Percentiles rank a stretch among this genome's conserved stretches.
phyloP scores from a whole-genome alignment of 2,797 vertebrate genomes.

The Myripristis murdjan region DNA sequence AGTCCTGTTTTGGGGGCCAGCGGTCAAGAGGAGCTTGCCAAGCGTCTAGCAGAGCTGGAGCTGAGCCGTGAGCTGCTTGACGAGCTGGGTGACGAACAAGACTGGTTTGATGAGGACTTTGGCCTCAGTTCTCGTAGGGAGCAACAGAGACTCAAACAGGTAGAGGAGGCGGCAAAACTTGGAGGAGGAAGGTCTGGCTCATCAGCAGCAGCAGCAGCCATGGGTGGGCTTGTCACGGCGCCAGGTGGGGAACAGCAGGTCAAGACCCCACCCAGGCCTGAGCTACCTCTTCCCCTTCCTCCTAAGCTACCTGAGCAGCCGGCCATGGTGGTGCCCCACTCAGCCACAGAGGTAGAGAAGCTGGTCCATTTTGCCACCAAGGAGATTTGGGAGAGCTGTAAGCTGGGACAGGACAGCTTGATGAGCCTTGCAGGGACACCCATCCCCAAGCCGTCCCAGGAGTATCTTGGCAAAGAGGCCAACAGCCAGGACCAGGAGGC shows the following conservation, averaged over 20 bases:
- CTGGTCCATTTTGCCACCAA: constrained; percentile 90
- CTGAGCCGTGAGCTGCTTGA: constrained; percentile 92
- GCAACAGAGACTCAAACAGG: constrained; percentile 86
- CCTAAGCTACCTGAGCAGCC: constrained; percentile 89
- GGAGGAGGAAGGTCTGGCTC: constrained; percentile 55
- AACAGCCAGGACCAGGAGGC: constrained; percentile 86
- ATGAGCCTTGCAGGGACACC: constrained; percentile 65
- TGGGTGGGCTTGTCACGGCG: constrained; percentile 76
- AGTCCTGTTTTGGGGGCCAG: constrained; percentile 93
- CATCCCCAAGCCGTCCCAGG: constrained; percentile 78
- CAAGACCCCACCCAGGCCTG: constrained; percentile 83
- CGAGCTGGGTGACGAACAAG: constrained; percentile 92
- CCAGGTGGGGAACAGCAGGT: constrained; percentile 75
- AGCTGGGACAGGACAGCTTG: constrained; percentile 83
- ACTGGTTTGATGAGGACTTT: constrained; percentile 99
- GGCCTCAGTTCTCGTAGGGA: constrained; percentile 92
- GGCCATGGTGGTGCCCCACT: constrained; percentile 92
- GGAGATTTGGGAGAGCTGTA: constrained; percentile 93
- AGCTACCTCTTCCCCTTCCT: constrained; percentile 82
- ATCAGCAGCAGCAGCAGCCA: constrained; percentile 41
- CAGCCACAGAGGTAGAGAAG: constrained; percentile 88
- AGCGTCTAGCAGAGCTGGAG: constrained; percentile 94
- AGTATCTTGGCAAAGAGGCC: constrained; percentile 78
- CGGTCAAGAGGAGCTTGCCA: constrained; percentile 94
- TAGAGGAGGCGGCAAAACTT: constrained; percentile 60